phyloP scores from a whole-genome alignment of 2,888 invertebrate species.

The Diarsia brunnea region DNA sequence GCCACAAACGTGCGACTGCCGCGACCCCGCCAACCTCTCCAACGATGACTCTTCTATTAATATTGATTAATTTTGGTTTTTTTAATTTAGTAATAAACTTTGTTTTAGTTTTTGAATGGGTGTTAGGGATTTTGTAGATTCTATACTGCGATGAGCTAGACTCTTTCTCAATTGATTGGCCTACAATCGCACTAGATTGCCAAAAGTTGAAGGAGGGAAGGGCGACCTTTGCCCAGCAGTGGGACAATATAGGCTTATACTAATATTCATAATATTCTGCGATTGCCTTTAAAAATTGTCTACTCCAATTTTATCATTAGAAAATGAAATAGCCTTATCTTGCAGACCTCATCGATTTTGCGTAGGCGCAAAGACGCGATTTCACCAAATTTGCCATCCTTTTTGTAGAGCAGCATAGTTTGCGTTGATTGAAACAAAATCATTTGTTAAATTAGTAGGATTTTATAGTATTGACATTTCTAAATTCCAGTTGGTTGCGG shows the following conservation, averaged over 20 bases:
- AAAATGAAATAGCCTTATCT: background rate
- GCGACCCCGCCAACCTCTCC: conserved; percentile 23
- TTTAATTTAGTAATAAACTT: conserved; percentile 43
- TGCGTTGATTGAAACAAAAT: conserved; percentile 1
- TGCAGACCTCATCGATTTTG: background rate
- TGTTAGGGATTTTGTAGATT: background rate
- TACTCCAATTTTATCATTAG: background rate
- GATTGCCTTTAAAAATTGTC: background rate
- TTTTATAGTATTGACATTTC: conserved; percentile 3
- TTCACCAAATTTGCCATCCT: background rate
- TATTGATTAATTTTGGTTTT: conserved; percentile 39
- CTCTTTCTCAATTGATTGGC: no score
- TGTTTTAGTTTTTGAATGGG: conserved; percentile 13
- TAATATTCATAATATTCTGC: background rate
- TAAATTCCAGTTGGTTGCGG: conserved; percentile 50
- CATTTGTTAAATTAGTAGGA: background rate
- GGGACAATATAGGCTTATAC: no score
- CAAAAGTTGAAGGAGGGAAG: no score
- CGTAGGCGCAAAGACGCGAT: no score
- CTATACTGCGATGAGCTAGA: background rate
- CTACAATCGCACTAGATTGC: no score
- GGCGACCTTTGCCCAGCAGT: no score
- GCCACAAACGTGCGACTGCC: conserved; percentile 29
- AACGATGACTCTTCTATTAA: conserved; percentile 53
- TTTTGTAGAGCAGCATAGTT: background rate